These are phyloP conservation scores for Brachionus angularis DNA, from an alignment of 1,140 invertebrate genomes.

Conservation along the genomic window DNA sequence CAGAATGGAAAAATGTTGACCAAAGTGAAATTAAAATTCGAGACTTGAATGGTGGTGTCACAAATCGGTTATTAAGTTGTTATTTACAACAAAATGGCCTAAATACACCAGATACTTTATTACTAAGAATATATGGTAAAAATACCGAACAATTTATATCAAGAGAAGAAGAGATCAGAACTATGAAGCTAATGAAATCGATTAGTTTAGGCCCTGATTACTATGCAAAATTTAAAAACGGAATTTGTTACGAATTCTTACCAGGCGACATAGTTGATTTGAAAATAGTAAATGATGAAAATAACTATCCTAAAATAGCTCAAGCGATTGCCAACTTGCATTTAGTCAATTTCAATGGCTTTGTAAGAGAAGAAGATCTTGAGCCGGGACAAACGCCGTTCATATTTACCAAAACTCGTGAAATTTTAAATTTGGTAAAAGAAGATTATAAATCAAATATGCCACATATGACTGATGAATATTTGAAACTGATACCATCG, in stretches of 20 bases:
- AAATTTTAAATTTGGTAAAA: slow-evolving; percentile 14
- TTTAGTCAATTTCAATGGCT: slow-evolving; percentile 24
- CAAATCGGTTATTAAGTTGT: slow-evolving; percentile 30
- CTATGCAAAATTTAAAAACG: slow-evolving; percentile 81
- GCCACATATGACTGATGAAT: slow-evolving; percentile 18
- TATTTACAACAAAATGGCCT: slow-evolving; percentile 26
- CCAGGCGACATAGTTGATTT: slow-evolving; percentile 73
- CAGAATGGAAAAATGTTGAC: background rate
- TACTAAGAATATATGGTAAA: slow-evolving; percentile 33
- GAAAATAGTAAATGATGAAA: slow-evolving; percentile 66
- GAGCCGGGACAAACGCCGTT: slow-evolving; percentile 3
- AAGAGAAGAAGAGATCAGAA: slow-evolving; percentile 21
- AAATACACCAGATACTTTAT: background rate
- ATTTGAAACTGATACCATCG: background rate
- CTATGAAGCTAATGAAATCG: slow-evolving; percentile 39
- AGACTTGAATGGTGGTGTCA: slow-evolving; percentile 16
- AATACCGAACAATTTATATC: slow-evolving; percentile 41
- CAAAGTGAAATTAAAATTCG: background rate
- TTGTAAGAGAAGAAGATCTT: background rate
- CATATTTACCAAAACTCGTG: slow-evolving; percentile 26
- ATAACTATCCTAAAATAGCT: slow-evolving; percentile 58
- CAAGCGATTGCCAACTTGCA: slow-evolving; percentile 45
- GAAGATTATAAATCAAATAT: slow-evolving; percentile 24
- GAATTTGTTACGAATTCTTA: slow-evolving; percentile 84
- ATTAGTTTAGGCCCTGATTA: slow-evolving; percentile 11